phyloP scores from a whole-genome alignment of 2,113 vertebrate species.

The Grammomys surdaster region DNA sequence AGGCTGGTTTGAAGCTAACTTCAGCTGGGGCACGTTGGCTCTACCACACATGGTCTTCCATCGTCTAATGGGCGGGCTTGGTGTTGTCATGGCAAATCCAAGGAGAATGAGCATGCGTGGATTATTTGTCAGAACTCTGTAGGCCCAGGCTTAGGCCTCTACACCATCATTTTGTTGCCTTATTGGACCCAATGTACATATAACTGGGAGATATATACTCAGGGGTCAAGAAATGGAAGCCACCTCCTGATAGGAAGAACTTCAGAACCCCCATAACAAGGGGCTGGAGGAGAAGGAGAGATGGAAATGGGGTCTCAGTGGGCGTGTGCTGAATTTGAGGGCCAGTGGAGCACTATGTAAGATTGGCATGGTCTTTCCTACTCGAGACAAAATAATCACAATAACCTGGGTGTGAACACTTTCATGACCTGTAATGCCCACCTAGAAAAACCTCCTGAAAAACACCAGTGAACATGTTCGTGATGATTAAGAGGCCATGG shows the following conservation, averaged over 20 bases:
- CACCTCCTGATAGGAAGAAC: background rate
- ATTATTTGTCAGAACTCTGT: background rate
- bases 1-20: no score
- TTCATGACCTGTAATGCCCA: background rate
- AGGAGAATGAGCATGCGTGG: rapidly evolving
- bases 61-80: background rate
- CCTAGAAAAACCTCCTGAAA: background rate
- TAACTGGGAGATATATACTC: no score
- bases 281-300: background rate
- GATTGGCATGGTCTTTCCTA: background rate
- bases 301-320: no score
- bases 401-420: background rate
- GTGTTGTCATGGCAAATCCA: background rate
- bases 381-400: background rate
- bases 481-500: background rate
- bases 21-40: background rate
- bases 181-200: background rate
- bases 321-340: background rate
- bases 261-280: background rate
- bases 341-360: background rate
- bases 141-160: background rate
- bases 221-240: background rate
- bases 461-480: background rate
- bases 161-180: rapidly evolving
- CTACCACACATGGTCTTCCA: rapidly evolving